Conservation (phyloP, 2,113 vertebrate species). For the Chloropsis cyanopogon region DNA sequence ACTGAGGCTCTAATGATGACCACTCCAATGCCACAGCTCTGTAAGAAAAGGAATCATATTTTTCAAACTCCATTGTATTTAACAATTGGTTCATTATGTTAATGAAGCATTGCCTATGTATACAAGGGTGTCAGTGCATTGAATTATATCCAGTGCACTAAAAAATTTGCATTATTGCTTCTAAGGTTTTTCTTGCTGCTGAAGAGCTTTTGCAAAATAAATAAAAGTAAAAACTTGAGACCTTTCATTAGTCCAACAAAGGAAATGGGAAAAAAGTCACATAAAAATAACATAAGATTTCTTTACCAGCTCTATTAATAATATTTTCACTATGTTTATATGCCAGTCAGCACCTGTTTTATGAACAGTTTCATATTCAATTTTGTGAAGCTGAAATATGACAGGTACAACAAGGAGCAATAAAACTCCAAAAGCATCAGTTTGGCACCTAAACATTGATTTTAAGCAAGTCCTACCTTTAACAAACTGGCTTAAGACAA, state of each 20-base stretch:
- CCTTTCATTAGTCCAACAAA: not conserved
- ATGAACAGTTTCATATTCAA: not conserved
- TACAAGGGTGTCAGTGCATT: not conserved
- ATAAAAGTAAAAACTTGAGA: not conserved
- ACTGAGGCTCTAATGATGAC: not conserved
- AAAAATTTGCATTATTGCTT: not conserved
- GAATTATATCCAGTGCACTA: not conserved
- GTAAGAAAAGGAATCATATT: not conserved
- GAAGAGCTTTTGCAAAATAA: not conserved
- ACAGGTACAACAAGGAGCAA: not conserved
- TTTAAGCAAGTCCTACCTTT: not conserved
- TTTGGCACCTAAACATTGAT: not conserved
- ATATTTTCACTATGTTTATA: not conserved
- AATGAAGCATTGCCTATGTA: not conserved
- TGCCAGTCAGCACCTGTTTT: not conserved
- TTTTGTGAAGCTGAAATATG: not conserved
- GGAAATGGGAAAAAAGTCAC: not conserved
- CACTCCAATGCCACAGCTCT: not conserved
- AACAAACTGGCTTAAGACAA: not conserved
- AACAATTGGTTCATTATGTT: not conserved
- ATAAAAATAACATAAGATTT: not conserved
- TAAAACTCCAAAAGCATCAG: not conserved
- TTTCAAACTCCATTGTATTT: not conserved
- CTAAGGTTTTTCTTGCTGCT: not conserved
- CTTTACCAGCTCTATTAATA: not conserved